These are phyloP conservation scores for Barbus barbus DNA, from an alignment of 2,113 vertebrate species.

Conservation along the genomic window DNA sequence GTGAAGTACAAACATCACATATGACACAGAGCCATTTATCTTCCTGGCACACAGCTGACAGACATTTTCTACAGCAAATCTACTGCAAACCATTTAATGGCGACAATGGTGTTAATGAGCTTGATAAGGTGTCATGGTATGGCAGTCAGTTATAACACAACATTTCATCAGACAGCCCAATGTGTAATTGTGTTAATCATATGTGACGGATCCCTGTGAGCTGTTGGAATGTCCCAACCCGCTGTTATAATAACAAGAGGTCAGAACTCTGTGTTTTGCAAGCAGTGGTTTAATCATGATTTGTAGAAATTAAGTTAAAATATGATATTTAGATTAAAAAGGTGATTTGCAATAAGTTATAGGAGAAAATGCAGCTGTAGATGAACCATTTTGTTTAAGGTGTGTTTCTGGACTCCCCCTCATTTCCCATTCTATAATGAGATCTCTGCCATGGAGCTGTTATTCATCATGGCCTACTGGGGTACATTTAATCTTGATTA, in stretches of 20 bases:
- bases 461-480: slow-evolving; percentile 29
- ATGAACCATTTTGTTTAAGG: slow-evolving; percentile 7
- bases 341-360: slow-evolving; percentile 10
- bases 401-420: background rate
- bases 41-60: slow-evolving; percentile 29
- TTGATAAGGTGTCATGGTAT: background rate
- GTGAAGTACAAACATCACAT: slow-evolving; percentile 38
- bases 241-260: slow-evolving; percentile 28
- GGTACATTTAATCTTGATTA: slow-evolving; percentile 37
- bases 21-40: slow-evolving; percentile 44
- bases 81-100: background rate
- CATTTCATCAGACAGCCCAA: slow-evolving; percentile 33
- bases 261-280: slow-evolving; percentile 4
- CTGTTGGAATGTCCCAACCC: background rate
- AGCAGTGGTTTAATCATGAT: background rate
- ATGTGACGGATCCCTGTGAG: background rate
- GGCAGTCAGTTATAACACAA: background rate
- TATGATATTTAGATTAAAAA: slow-evolving; percentile 15
- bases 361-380: background rate
- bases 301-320: slow-evolving; percentile 18
- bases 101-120: background rate
- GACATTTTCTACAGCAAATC: slow-evolving; percentile 13
- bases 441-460: background rate
- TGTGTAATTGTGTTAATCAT: slow-evolving; percentile 18
- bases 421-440: slow-evolving; percentile 24